Conservation (phyloP, 2,113 vertebrate species). For the Sarotherodon lohbergeri region DNA sequence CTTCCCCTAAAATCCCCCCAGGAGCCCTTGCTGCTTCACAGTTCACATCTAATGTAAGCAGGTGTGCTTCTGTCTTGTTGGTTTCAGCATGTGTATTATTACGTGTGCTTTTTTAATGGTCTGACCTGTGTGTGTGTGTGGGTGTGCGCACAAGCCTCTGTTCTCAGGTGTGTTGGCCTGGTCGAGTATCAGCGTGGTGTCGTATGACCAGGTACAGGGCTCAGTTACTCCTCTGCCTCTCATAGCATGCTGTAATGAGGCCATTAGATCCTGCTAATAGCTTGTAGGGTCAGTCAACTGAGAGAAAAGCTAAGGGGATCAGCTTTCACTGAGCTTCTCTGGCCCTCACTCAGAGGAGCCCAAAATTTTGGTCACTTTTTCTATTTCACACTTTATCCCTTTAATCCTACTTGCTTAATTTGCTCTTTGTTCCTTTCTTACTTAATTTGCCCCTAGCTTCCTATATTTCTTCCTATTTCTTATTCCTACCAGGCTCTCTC, state of each 20-base stretch:
- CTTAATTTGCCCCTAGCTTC: background rate
- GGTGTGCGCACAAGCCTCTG: background rate
- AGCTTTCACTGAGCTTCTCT: conserved; percentile 25
- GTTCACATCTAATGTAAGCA: background rate
- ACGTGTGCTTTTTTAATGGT: background rate
- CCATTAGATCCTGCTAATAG: conserved; percentile 86
- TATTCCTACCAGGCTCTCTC: background rate
- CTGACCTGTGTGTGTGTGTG: background rate
- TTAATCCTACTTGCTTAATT: background rate
- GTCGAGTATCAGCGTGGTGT: conserved; percentile 45
- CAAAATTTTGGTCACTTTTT: background rate
- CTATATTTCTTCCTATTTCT: background rate
- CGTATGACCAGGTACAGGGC: conserved; percentile 49
- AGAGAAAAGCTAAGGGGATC: conserved; percentile 70
- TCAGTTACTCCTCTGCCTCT: conserved; percentile 56
- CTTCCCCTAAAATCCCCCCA: background rate
- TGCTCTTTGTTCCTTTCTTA: background rate
- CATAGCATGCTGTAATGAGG: conserved; percentile 85
- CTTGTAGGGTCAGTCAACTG: conserved; percentile 81
- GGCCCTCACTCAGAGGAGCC: background rate
- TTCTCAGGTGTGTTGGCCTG: conserved; percentile 42
- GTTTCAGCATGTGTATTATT: background rate
- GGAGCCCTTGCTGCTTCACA: background rate
- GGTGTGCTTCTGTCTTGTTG: background rate
- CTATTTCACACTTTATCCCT: background rate